Evolutionary conservation across 1,140 invertebrate genomes (phyloP).

Genomic region (Epicauta chinensis): DNA sequence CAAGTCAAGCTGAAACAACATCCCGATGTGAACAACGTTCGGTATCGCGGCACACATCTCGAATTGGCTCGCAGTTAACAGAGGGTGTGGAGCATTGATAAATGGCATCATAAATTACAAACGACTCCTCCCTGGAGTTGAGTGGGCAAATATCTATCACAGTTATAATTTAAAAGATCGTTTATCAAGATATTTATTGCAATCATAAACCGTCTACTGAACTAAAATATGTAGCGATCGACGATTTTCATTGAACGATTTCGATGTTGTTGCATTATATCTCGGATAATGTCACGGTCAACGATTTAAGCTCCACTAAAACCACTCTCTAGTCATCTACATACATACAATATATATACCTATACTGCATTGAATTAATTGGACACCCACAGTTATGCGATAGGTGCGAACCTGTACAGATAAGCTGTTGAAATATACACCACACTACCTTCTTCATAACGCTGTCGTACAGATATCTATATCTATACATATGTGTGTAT

Average conservation of each 20-base stretch:
- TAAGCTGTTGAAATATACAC: slow-evolving; percentile 16
- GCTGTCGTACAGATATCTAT: slow-evolving; percentile 1
- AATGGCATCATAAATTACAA: slow-evolving; percentile 43
- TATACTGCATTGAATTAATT: slow-evolving; percentile 19
- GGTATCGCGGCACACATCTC: slow-evolving; percentile 41
- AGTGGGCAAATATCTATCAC: slow-evolving; percentile 44
- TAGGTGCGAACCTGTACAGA: slow-evolving; percentile 13
- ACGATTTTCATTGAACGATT: slow-evolving; percentile 6
- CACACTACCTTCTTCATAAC: neutral
- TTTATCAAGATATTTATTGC: slow-evolving; percentile 43
- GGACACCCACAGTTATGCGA: neutral
- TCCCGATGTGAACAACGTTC: slow-evolving; percentile 29
- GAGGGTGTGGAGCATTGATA: slow-evolving; percentile 45
- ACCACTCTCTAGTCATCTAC: too few relatives aligned
- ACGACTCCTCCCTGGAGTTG: slow-evolving; percentile 40
- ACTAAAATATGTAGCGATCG: slow-evolving; percentile 31
- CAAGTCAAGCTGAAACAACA: slow-evolving; percentile 40
- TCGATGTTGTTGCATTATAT: too few relatives aligned
- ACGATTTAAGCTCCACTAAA: too few relatives aligned
- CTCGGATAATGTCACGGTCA: too few relatives aligned
- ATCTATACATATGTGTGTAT: too few relatives aligned
- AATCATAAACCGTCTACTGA: slow-evolving; percentile 38
- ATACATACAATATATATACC: too few relatives aligned
- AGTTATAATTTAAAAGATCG: slow-evolving; percentile 44
- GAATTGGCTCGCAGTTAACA: slow-evolving; percentile 45